Evolutionary conservation across 2,888 invertebrate species (phyloP).

Genomic region (Mimumesa dahlbomi): DNA sequence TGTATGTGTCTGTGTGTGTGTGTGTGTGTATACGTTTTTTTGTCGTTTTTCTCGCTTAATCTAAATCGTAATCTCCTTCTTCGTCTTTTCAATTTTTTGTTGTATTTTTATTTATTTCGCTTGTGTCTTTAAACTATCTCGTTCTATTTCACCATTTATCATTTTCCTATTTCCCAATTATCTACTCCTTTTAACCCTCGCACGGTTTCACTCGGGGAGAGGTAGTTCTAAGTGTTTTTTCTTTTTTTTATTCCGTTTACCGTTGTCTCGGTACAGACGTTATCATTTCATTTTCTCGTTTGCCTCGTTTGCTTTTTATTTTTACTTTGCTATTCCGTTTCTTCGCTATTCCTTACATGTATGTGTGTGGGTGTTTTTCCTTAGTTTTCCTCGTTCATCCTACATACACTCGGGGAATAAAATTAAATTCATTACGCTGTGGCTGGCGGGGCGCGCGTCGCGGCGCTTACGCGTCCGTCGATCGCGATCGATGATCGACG

Average conservation of each 20-base stretch:
- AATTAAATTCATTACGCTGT: conserved; percentile 29
- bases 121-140: conserved; percentile 1
- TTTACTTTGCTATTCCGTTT: background rate
- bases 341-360: background rate
- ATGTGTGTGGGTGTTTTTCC: too few species aligned
- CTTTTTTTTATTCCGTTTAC: too few species aligned
- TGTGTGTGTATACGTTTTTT: too few species aligned
- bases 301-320: background rate
- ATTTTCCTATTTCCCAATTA: too few species aligned
- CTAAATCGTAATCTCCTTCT: background rate
- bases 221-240: too few species aligned
- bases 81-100: background rate
- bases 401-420: conserved; percentile 22
- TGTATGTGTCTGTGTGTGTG: too few species aligned
- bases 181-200: too few species aligned
- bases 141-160: too few species aligned
- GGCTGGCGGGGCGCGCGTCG: conserved; percentile 8
- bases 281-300: too few species aligned
- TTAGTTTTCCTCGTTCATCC: conserved; percentile 6
- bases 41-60: too few species aligned
- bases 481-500: background rate
- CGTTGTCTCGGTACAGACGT: too few species aligned
- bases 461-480: conserved; percentile 7
- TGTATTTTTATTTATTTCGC: background rate
- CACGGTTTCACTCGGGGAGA: too few species aligned